These are phyloP conservation scores for Cynopterus sphinx DNA, from an alignment of 2,797 vertebrate genomes.

Conservation along the genomic window DNA sequence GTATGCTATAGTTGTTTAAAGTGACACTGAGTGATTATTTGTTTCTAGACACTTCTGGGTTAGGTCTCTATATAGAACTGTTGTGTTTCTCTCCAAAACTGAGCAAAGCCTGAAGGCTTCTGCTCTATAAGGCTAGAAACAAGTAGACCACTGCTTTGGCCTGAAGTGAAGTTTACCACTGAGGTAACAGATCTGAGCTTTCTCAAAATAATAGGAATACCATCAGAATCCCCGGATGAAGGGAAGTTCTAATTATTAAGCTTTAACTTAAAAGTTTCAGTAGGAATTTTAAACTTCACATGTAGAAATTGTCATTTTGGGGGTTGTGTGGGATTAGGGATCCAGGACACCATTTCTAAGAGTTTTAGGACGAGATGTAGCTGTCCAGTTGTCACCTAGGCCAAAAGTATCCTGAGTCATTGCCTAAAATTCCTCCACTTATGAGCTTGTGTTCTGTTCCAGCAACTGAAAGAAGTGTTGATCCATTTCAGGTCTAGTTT, in stretches of 20 bases:
- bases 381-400: slow-evolving; percentile 38
- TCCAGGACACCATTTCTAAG: slow-evolving; percentile 39
- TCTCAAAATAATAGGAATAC: neutral
- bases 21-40: slow-evolving; percentile 59
- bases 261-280: neutral
- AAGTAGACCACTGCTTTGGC: neutral
- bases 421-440: slow-evolving; percentile 56
- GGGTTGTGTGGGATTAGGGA: neutral
- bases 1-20: slow-evolving; percentile 60
- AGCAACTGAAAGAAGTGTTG: slow-evolving; percentile 58
- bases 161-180: neutral
- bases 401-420: slow-evolving; percentile 41
- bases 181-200: slow-evolving; percentile 27
- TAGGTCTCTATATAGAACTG: slow-evolving; percentile 47
- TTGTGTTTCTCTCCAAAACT: slow-evolving; percentile 44
- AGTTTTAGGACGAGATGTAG: slow-evolving; percentile 23
- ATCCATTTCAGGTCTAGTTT: slow-evolving; percentile 57
- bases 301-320: neutral
- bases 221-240: neutral
- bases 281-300: neutral
- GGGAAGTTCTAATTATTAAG: neutral
- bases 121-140: neutral
- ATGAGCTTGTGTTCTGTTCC: neutral
- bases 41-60: slow-evolving; percentile 59
- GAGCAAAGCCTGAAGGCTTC: slow-evolving; percentile 26